phyloP scores from a whole-genome alignment of 1,140 invertebrate genomes.

The Temnothorax nylanderi region DNA sequence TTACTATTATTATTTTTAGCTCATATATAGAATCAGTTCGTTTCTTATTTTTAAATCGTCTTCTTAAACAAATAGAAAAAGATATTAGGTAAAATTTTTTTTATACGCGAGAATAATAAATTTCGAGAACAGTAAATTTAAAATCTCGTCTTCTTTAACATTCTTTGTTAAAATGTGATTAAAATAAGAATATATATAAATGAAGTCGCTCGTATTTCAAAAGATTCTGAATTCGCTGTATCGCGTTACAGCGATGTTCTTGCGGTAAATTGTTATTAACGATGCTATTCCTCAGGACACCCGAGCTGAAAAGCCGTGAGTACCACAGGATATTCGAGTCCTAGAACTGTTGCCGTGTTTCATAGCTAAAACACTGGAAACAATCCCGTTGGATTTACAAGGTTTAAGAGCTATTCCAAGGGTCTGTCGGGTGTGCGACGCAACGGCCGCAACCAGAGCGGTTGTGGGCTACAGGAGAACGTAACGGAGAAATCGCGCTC shows the following conservation, averaged over 20 bases:
- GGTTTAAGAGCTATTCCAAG: conserved; percentile 33
- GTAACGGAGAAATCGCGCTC: not conserved
- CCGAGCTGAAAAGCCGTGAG: conserved; percentile 26
- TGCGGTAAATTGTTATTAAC: conserved; percentile 56
- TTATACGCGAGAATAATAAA: not conserved
- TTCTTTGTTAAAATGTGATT: not conserved
- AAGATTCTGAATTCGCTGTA: not conserved
- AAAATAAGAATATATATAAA: not conserved
- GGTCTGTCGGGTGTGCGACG: conserved; percentile 9
- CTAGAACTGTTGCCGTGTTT: conserved; percentile 37
- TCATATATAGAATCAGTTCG: not conserved
- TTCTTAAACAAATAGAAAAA: not conserved
- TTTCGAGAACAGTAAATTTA: not conserved
- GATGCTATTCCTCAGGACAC: conserved; percentile 36
- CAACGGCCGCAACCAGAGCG: conserved; percentile 11
- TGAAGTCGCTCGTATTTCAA: not conserved
- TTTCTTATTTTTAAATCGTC: not conserved
- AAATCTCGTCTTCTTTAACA: not conserved
- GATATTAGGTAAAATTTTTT: not conserved
- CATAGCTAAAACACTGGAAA: conserved; percentile 53
- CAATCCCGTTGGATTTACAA: conserved; percentile 33
- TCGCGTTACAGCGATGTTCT: not conserved
- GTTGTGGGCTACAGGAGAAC: not conserved
- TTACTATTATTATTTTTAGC: not conserved
- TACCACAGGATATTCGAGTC: conserved; percentile 31